Conservation (phyloP, 2,888 invertebrate genomes). For the Poecilus cupreus region DNA sequence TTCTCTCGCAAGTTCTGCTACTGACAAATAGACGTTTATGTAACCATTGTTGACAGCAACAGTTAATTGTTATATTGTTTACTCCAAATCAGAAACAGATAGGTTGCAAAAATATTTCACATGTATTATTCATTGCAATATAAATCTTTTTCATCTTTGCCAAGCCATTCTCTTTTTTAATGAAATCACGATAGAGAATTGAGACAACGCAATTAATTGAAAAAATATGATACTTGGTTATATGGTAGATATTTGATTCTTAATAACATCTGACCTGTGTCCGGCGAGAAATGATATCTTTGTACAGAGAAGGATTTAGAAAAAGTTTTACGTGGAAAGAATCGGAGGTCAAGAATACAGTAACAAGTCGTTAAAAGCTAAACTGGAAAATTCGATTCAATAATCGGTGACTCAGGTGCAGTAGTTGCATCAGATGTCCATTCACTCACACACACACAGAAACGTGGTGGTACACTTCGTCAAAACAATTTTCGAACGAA, state of each 20-base stretch:
- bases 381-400: not conserved
- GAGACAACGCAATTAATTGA: not conserved
- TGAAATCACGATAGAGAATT: not conserved
- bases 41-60: conserved; percentile 45
- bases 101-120: not conserved
- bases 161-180: not conserved
- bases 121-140: not conserved
- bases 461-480: not conserved
- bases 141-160: not conserved
- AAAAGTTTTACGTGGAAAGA: not conserved
- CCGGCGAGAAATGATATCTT: conserved; percentile 5
- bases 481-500: not conserved
- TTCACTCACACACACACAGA: not conserved
- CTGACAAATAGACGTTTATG: conserved; percentile 40
- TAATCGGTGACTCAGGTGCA: not conserved
- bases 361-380: not conserved
- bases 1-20: conserved; percentile 13
- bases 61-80: conserved; percentile 50
- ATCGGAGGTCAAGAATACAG: not conserved
- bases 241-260: conserved; percentile 48
- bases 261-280: conserved; percentile 42
- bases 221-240: conserved; percentile 9
- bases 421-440: not conserved
- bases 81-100: not conserved
- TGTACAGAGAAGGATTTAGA: not conserved